A percentile compares a stretch with the other conserved stretches of the same genome.
Evolutionary conservation across 2,797 vertebrate genomes (phyloP).

Genomic region (Craterocephalus amniculus): DNA sequence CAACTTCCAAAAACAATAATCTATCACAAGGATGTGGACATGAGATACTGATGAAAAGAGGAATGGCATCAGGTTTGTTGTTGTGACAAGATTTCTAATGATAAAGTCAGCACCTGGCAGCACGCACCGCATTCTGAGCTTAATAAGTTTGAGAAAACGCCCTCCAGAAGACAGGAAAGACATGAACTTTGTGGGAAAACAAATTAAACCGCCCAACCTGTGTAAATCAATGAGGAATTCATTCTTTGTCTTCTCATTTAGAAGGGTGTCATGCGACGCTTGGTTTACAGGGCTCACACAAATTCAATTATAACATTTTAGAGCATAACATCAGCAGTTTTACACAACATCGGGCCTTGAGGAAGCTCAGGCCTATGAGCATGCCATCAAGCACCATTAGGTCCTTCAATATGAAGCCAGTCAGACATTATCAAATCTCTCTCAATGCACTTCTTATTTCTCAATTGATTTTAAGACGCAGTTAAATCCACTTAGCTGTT

Average conservation of each 20-base stretch:
- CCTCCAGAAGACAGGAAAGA: background rate
- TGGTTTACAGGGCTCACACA: slow-evolving; percentile 19
- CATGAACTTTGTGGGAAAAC: slow-evolving; percentile 12
- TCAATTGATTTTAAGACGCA: slow-evolving; percentile 56
- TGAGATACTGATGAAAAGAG: slow-evolving; percentile 38
- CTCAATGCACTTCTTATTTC: slow-evolving; percentile 9
- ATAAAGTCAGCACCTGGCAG: slow-evolving; percentile 21
- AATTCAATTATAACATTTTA: slow-evolving; percentile 45
- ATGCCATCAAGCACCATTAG: slow-evolving; percentile 24
- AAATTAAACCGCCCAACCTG: slow-evolving; percentile 14
- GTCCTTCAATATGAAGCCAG: slow-evolving; percentile 20
- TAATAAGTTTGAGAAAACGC: slow-evolving; percentile 29
- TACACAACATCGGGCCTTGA: background rate
- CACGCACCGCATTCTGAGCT: slow-evolving; percentile 29
- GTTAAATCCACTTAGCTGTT: slow-evolving; percentile 63
- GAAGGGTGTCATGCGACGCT: slow-evolving; percentile 33
- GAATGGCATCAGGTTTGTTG: slow-evolving; percentile 24
- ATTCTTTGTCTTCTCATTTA: slow-evolving; percentile 49
- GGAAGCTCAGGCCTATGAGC: background rate
- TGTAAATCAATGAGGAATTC: slow-evolving; percentile 31
- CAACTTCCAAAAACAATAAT: slow-evolving; percentile 34
- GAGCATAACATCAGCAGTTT: slow-evolving; percentile 23
- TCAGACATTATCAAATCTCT: slow-evolving; percentile 14
- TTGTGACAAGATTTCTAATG: slow-evolving; percentile 35
- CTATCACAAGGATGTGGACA: slow-evolving; percentile 23